Conservation (phyloP, 2,888 invertebrate genomes). For the Latrodectus hesperus region DNA sequence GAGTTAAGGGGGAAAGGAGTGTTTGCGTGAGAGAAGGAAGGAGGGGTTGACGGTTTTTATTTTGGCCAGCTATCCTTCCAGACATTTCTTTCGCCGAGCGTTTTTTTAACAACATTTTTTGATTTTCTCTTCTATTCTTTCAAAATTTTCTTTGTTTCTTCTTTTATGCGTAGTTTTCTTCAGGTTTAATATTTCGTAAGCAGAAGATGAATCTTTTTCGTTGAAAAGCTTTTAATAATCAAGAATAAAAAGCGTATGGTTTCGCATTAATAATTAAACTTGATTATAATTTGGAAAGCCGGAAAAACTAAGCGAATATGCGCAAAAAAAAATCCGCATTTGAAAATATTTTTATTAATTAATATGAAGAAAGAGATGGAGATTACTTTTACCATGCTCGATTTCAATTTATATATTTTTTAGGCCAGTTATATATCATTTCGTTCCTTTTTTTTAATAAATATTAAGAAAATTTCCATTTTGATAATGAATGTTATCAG, state of each 20-base stretch:
- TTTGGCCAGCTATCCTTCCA: conserved; percentile 6
- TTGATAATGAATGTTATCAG: no score
- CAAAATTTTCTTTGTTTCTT: background rate
- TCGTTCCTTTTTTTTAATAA: no score
- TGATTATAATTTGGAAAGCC: background rate
- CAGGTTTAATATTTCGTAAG: conserved; percentile 23
- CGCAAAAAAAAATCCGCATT: background rate
- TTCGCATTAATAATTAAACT: background rate
- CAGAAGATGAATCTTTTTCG: background rate
- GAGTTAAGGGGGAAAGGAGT: conserved; percentile 19
- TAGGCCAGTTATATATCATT: no score
- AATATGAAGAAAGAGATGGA: no score
- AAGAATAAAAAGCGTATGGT: background rate
- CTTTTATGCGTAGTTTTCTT: background rate
- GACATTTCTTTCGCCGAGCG: no score
- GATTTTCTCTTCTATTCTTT: conserved; percentile 5
- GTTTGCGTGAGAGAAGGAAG: conserved; percentile 29
- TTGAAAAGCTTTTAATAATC: background rate
- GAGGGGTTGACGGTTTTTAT: conserved; percentile 33
- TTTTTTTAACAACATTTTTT: background rate
- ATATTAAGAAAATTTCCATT: no score
- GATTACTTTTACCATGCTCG: no score
- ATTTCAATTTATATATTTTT: no score
- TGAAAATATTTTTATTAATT: background rate
- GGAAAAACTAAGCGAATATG: background rate